These are phyloP conservation scores for Pristionchus japonicus DNA, from an alignment of 2,888 invertebrate genomes.

Conservation along the genomic window DNA sequence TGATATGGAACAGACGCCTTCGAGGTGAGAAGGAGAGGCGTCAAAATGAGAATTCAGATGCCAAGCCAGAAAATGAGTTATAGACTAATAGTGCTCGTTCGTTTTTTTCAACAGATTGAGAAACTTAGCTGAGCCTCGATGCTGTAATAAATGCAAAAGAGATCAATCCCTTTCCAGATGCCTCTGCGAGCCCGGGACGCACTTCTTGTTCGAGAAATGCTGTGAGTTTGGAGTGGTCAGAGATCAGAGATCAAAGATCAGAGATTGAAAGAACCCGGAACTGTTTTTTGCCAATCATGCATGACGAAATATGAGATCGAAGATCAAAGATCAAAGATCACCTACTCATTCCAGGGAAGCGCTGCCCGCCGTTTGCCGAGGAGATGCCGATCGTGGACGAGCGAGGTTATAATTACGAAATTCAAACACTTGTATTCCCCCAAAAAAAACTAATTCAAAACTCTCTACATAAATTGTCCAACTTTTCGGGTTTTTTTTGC, in stretches of 20 bases:
- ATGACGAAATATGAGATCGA: neutral
- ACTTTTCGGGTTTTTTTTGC: too few species aligned
- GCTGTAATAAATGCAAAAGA: too few species aligned
- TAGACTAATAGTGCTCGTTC: slow-evolving; percentile 56
- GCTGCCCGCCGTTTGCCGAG: slow-evolving; percentile 25
- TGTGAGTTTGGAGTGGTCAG: too few species aligned
- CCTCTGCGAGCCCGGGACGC: slow-evolving; percentile 68
- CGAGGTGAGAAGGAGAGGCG: neutral
- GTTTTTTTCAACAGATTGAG: slow-evolving; percentile 66
- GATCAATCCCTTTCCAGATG: slow-evolving; percentile 57
- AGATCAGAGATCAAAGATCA: neutral
- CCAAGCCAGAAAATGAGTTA: too few species aligned
- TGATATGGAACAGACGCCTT: slow-evolving; percentile 52
- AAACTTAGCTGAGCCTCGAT: neutral
- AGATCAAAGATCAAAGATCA: neutral
- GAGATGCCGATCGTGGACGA: neutral
- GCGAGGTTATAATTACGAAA: neutral
- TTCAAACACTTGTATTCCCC: too few species aligned
- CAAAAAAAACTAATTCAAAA: too few species aligned
- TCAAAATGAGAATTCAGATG: too few species aligned
- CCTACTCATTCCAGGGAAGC: neutral
- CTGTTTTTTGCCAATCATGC: neutral
- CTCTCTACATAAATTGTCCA: too few species aligned
- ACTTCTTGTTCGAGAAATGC: slow-evolving; percentile 73
- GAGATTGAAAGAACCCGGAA: too few species aligned